phyloP scores from a whole-genome alignment of 2,113 vertebrate species.

The Plecotus auritus region DNA sequence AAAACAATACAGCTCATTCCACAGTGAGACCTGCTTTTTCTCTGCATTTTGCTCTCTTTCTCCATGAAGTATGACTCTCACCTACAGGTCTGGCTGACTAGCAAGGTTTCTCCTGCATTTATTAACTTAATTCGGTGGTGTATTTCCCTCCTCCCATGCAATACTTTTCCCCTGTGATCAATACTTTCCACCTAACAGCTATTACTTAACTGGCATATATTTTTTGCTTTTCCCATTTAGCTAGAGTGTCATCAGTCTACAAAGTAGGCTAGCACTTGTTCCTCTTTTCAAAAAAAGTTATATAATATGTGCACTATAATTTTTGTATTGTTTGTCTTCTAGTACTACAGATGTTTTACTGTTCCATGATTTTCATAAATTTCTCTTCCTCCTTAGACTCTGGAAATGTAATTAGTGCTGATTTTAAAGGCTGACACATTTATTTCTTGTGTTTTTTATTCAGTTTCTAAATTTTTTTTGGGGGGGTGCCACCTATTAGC shows the following conservation, averaged over 20 bases:
- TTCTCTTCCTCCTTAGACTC: slow-evolving; percentile 2
- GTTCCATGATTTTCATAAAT: background rate
- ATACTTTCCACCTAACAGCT: background rate
- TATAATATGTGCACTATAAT: background rate
- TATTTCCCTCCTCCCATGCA: background rate
- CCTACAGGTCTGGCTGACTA: background rate
- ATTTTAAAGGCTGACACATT: slow-evolving; percentile 11
- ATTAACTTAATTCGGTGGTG: background rate
- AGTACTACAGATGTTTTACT: background rate
- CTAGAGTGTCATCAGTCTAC: background rate
- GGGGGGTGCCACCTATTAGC: background rate
- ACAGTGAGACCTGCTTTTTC: background rate
- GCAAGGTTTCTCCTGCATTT: background rate
- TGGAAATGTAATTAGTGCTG: slow-evolving; percentile 14
- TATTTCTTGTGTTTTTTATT: background rate
- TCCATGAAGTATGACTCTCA: background rate
- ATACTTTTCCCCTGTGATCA: background rate
- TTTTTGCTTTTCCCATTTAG: background rate
- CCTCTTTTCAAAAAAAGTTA: background rate
- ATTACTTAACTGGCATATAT: background rate
- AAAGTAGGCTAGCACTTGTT: background rate
- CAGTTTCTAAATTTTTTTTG: background rate
- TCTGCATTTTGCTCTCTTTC: background rate
- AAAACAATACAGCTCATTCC: background rate
- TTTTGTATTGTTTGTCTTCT: background rate